Evolutionary conservation across 1,140 invertebrate species (phyloP), one percentile per base, ranked within the genome.

Genomic region (Pollicipes pollicipes): DNA sequence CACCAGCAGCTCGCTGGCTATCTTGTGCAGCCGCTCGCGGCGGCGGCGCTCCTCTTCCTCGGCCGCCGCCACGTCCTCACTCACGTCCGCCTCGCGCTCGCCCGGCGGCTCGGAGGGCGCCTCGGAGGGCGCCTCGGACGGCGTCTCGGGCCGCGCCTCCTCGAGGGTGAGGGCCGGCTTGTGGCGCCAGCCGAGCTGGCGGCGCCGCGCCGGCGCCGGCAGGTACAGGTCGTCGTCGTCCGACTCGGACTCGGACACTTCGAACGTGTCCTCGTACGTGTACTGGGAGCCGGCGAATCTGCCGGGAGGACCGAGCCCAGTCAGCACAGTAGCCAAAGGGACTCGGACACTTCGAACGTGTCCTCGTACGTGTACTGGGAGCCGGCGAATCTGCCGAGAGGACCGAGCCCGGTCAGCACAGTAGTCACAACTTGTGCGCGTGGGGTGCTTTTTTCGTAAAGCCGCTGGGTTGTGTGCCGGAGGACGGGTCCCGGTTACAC

Each of bases 1-100:
- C 8, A 79, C 78, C 27, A 84, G 75, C 27, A 85, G 75, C 73
- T 85, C 84, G 28, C 78, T 72, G 24, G 82, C 83, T 30, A 84
- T 81, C 73, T 79, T 78, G 37, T 80, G 77, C n/a, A 81, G 76
- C 67, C 75, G 75, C 37, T 76, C 75, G 70, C 76, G 30, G 29
- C 67, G 45, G 4, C 72, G 74, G 24, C 70, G 58, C 30, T 66
- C 69, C 64, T 70, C 73, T 21, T 75, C 66, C 71, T 73, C 69
- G 74, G 73, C 69, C 77, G 74, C n/a, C 8, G n/a, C 28, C 64
- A 28, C 64, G 8, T 66, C 28, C 10, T 66, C 64, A 1, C 28
- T 24, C 3, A 28, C 10, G 24, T 66, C 64, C 24, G 3, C 27
- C 24, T 28, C n/a, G 6, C n/a, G 27, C 28, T 66, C 64, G 64